phyloP scores from a whole-genome alignment of 2,888 invertebrate genomes.

The Cheilosia urbana region DNA sequence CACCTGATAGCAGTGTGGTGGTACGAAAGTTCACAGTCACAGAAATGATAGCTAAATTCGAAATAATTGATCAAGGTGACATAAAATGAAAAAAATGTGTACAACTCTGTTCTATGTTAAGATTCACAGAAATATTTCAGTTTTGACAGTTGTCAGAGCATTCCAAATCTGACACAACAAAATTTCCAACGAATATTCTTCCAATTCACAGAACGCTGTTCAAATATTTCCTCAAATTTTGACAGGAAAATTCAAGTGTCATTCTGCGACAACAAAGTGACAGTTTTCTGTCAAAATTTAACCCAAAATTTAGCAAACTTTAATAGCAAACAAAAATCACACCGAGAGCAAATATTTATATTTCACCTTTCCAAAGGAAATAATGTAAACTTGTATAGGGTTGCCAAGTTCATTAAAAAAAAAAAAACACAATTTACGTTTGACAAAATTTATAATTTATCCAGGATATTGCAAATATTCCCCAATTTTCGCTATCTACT shows the following conservation, averaged over 20 bases:
- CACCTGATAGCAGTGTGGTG: too few species aligned
- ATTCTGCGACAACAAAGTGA: not conserved
- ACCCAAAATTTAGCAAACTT: not conserved
- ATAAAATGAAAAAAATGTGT: too few species aligned
- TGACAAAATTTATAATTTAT: not conserved
- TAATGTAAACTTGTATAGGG: slow-evolving; percentile 1
- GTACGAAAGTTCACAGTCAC: too few species aligned
- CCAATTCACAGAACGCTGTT: not conserved
- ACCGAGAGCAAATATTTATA: slow-evolving; percentile 12
- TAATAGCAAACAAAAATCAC: not conserved
- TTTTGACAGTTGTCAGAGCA: too few species aligned
- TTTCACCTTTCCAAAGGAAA: not conserved
- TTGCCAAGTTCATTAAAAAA: not conserved
- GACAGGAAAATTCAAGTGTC: not conserved
- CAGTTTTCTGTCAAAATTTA: not conserved
- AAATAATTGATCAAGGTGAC: too few species aligned
- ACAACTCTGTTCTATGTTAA: not conserved
- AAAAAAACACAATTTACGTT: not conserved
- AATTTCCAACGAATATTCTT: too few species aligned
- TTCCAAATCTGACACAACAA: too few species aligned
- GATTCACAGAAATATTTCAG: too few species aligned
- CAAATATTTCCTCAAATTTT: not conserved
- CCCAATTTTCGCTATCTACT: not conserved
- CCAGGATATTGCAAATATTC: not conserved
- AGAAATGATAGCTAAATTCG: too few species aligned